Evolutionary conservation across 2,113 vertebrate species (phyloP).

Genomic region (Saimiri boliviensis): DNA sequence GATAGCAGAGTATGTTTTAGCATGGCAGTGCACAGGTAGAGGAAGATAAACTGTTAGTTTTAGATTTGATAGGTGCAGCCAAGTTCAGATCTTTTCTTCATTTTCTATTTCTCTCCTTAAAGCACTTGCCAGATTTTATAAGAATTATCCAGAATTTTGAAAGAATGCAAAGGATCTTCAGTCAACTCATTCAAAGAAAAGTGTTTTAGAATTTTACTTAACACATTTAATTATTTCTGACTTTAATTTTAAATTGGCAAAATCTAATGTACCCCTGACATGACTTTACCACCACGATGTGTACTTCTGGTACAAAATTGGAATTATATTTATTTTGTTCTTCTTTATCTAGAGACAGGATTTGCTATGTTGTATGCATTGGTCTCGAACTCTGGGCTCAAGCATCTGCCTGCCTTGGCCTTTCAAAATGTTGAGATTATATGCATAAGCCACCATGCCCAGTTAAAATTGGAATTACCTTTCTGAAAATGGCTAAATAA

Average conservation of each 20-base stretch:
- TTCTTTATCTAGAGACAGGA: no score
- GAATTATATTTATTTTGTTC: background rate
- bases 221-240: constrained; percentile 1
- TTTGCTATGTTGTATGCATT: no score
- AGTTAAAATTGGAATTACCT: background rate
- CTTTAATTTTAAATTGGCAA: constrained; percentile 27
- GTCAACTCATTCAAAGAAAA: background rate
- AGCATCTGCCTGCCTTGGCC: no score
- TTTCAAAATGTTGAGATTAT: no score
- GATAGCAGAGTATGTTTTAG: background rate
- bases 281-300: background rate
- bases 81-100: background rate
- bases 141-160: background rate
- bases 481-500: background rate
- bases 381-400: no score
- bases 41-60: background rate
- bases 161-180: background rate
- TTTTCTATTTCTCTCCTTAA: background rate
- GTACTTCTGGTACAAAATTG: background rate
- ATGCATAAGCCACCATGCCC: no score
- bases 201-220: background rate
- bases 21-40: background rate
- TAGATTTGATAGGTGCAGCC: background rate
- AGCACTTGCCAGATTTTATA: background rate
- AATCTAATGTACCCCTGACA: background rate